A percentile compares a stretch with the other conserved stretches of the same genome.
Evolutionary conservation across 2,888 invertebrate species (phyloP).

Genomic region (Busseola fusca): DNA sequence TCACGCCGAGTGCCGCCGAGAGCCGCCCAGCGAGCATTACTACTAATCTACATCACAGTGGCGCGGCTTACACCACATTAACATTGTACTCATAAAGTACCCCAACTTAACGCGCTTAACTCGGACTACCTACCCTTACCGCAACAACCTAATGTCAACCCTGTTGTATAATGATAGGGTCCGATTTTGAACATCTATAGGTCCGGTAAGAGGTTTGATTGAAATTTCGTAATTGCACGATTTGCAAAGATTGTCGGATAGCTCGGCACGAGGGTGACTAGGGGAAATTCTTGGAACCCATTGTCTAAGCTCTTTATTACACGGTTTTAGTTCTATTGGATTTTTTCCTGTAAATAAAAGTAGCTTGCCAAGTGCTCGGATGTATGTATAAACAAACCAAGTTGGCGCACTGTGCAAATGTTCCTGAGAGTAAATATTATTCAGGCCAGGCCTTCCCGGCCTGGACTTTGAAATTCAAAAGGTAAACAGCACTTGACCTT

Average conservation of each 20-base stretch:
- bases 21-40: slow-evolving; percentile 41
- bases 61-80: slow-evolving; percentile 57
- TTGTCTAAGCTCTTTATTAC: slow-evolving; percentile 56
- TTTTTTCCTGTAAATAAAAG: slow-evolving; percentile 44
- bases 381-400: slow-evolving; percentile 40
- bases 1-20: slow-evolving; percentile 31
- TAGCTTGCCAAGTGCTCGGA: slow-evolving; percentile 29
- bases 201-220: slow-evolving; percentile 52
- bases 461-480: slow-evolving; percentile 48
- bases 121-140: slow-evolving; percentile 35
- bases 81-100: slow-evolving; percentile 59
- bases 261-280: slow-evolving; percentile 39
- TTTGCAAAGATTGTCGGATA: slow-evolving; percentile 64
- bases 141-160: slow-evolving; percentile 33
- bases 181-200: slow-evolving; percentile 33
- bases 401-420: slow-evolving; percentile 33
- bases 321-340: slow-evolving; percentile 42
- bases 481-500: slow-evolving; percentile 56
- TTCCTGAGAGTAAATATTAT: slow-evolving; percentile 47
- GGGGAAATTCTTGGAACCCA: slow-evolving; percentile 43
- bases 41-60: slow-evolving; percentile 56
- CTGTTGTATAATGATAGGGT: slow-evolving; percentile 34
- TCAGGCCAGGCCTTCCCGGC: slow-evolving; percentile 1
- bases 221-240: slow-evolving; percentile 66
- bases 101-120: slow-evolving; percentile 56